Conservation (phyloP, 2,113 vertebrate species). For the Heloderma charlesbogerti region DNA sequence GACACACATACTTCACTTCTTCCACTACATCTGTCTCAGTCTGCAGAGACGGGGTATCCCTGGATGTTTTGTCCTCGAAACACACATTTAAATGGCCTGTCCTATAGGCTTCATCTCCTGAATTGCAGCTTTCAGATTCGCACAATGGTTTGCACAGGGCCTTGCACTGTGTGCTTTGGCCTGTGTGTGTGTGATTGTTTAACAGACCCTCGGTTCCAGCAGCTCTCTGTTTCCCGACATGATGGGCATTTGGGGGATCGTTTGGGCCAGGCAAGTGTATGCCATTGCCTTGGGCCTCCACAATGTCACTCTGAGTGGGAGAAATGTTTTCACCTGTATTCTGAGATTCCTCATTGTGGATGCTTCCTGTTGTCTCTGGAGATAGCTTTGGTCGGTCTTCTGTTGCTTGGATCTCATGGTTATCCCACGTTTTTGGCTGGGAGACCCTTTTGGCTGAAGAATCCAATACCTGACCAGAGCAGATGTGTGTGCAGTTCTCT, state of each 20-base stretch:
- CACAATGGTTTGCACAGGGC: not conserved
- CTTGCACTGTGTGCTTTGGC: not conserved
- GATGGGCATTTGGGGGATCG: constrained; percentile 20
- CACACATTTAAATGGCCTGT: not conserved
- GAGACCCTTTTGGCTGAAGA: constrained; percentile 25
- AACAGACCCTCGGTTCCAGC: constrained; percentile 29
- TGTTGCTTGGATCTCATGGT: not conserved
- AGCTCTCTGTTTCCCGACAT: not conserved
- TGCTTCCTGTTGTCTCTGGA: not conserved
- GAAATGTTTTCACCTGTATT: constrained; percentile 12
- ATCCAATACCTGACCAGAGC: constrained; percentile 1
- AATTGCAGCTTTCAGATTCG: constrained; percentile 36
- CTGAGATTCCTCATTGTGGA: not conserved
- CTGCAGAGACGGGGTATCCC: not conserved
- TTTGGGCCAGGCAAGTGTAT: constrained; percentile 52
- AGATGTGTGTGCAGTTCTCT: constrained; percentile 28
- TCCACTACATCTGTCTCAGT: not conserved
- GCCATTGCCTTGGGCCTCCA: not conserved
- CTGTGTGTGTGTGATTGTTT: not conserved
- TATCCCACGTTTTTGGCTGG: not conserved
- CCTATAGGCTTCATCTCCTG: not conserved
- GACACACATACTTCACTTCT: not conserved
- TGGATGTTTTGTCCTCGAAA: not conserved
- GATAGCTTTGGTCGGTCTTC: not conserved
- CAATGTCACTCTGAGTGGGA: not conserved